Evolutionary conservation across 2,113 vertebrate species (phyloP), one percentile per base, ranked within the genome.

Genomic region (Trichechus manatus): DNA sequence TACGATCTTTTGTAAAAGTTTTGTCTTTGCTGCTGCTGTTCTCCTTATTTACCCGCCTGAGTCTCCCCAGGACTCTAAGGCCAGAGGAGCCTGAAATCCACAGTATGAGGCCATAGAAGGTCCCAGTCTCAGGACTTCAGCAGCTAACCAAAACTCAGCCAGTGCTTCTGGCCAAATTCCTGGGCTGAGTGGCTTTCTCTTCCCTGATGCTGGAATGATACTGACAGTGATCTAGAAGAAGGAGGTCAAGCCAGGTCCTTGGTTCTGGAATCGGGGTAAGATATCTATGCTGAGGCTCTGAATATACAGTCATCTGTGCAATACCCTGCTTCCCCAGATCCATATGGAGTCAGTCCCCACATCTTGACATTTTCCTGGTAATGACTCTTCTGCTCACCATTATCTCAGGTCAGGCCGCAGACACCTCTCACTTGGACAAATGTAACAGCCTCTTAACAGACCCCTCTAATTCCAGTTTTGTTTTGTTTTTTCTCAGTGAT

Each of bases 1-100:
- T 72, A 95, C 87, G 66, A 20, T 92, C 66, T 23, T 88, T 93
- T 95, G 94, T 64, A 77, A 79, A 92, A 68, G 44, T 56, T 70
- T 93, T 92, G 53, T 82, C 82, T 79, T 78, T 85, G 74, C 36
- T 64, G 68, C 36, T 64, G 59, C n/a, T 93, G 6, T 93, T 79
- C 61, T 82, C 33, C 87, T 88, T 77, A 83, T 83, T 87, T 72
- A 17, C 5, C 44, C 15, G 19, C 36, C 75, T 72, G 23, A 20
- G 50, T 92, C n/a, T 89, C 47, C 59, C 59, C n/a, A 68, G 39
- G 33, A 9, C 39, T 83, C 70, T 56, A 50, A 23, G 31, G 74
- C 22, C 44, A 72, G 47, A 88, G 6, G 44, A 96, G n/a, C 17
- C 59, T 27, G 47, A 92, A 93, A 82, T 92, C 72, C 29, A 83